Conservation (phyloP, 2,113 vertebrate genomes). For the Patagioenas fasciata region DNA sequence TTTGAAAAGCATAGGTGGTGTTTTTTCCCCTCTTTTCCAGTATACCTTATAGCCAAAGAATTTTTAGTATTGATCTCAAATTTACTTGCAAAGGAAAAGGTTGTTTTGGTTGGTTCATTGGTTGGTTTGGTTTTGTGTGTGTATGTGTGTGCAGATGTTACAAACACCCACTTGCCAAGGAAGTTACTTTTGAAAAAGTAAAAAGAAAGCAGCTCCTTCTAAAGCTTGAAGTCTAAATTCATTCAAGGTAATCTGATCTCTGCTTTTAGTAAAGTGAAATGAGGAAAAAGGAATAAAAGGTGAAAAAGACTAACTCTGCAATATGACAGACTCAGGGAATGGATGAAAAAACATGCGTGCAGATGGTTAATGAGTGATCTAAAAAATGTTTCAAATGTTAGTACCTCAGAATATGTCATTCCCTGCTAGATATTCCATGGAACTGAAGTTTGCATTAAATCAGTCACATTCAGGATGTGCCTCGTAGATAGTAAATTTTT, state of each 20-base stretch:
- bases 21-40: background rate
- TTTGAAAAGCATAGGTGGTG: background rate
- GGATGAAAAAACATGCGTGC: background rate
- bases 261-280: background rate
- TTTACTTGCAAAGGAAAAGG: background rate
- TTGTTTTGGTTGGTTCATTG: no score
- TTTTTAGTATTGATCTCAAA: background rate
- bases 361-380: conserved; percentile 10
- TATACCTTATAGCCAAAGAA: background rate
- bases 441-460: background rate
- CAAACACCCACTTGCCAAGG: background rate
- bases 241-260: background rate
- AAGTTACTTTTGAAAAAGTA: background rate
- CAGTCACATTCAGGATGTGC: background rate
- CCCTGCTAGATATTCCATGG: background rate
- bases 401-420: conserved; percentile 32
- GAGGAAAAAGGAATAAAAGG: background rate
- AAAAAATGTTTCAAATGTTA: conserved; percentile 1
- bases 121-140: background rate
- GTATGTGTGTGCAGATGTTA: background rate
- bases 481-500: conserved; percentile 33
- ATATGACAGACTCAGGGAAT: background rate
- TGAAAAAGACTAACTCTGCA: background rate
- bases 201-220: background rate
- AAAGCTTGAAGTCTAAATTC: background rate